Conservation (phyloP, 2,888 invertebrate genomes). For the Pherbina coryleti region DNA sequence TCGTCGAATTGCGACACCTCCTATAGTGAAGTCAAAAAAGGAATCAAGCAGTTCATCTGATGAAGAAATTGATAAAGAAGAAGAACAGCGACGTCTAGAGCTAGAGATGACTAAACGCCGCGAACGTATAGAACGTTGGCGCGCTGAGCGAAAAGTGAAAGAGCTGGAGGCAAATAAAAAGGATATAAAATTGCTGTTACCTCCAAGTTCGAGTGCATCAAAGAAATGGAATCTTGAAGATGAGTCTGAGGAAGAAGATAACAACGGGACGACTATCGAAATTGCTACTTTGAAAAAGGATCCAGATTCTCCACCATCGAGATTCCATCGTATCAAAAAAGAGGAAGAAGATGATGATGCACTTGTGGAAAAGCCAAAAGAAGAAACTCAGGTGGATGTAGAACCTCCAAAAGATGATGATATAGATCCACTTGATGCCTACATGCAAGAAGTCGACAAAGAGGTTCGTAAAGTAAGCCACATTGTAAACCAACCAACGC, state of each 20-base stretch:
- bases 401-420: constrained; percentile 75
- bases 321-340: constrained; percentile 59
- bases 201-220: constrained; percentile 73
- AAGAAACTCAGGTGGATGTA: constrained; percentile 13
- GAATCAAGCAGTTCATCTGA: constrained; percentile 62
- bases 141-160: constrained; percentile 91
- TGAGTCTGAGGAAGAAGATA: constrained; percentile 93
- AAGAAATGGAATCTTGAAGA: constrained; percentile 97
- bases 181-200: constrained; percentile 78
- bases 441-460: constrained; percentile 87
- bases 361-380: constrained; percentile 49
- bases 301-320: constrained; percentile 64
- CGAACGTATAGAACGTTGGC: constrained; percentile 96
- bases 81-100: constrained; percentile 90
- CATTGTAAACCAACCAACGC: constrained; percentile 70
- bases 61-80: constrained; percentile 79
- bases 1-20: constrained; percentile 43
- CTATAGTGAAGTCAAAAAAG: constrained; percentile 58
- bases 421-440: constrained; percentile 96
- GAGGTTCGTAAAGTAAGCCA: constrained; percentile 70
- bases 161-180: constrained; percentile 85
- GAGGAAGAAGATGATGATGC: constrained; percentile 61
- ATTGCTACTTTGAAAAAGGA: constrained; percentile 54
- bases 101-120: constrained; percentile 95
- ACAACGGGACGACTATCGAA: constrained; percentile 42